Percentiles rank a stretch among this genome's conserved stretches.
phyloP scores from a whole-genome alignment of 2,888 invertebrate genomes.

The Latrodectus hesperus region DNA sequence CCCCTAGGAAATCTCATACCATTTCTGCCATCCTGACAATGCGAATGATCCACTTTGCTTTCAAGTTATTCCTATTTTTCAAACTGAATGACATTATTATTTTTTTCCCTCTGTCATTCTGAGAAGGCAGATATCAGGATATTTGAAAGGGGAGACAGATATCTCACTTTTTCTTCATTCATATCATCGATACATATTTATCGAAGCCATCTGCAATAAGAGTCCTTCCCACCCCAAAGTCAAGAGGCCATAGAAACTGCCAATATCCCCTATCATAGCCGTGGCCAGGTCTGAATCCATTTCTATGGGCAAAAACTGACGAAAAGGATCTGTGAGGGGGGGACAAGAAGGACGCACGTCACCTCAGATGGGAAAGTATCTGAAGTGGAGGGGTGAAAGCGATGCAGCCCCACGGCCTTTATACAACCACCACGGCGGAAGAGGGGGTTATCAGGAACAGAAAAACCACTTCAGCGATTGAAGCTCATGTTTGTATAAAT shows the following conservation, averaged over 20 bases:
- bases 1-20: no score
- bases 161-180: constrained; percentile 15
- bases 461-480: constrained; percentile 50
- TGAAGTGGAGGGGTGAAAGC: not conserved
- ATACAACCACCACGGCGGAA: not conserved
- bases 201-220: constrained; percentile 56
- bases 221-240: constrained; percentile 21
- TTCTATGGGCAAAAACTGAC: constrained; percentile 17
- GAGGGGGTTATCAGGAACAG: constrained; percentile 30
- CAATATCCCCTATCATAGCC: constrained; percentile 15
- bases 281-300: constrained; percentile 1
- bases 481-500: constrained; percentile 59
- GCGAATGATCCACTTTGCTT: constrained; percentile 1
- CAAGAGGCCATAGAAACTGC: constrained; percentile 34
- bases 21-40: not conserved
- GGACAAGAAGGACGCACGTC: not conserved
- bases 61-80: not conserved
- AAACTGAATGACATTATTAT: not conserved
- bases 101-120: not conserved
- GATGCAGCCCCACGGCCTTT: not conserved
- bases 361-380: constrained; percentile 1
- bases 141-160: constrained; percentile 1
- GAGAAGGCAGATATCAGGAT: not conserved
- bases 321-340: not conserved
- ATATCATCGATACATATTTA: constrained; percentile 57